A percentile compares a stretch with the other conserved stretches of the same genome.
Evolutionary conservation across 2,888 invertebrate species (phyloP).

Genomic region (Eilema griseolum): DNA sequence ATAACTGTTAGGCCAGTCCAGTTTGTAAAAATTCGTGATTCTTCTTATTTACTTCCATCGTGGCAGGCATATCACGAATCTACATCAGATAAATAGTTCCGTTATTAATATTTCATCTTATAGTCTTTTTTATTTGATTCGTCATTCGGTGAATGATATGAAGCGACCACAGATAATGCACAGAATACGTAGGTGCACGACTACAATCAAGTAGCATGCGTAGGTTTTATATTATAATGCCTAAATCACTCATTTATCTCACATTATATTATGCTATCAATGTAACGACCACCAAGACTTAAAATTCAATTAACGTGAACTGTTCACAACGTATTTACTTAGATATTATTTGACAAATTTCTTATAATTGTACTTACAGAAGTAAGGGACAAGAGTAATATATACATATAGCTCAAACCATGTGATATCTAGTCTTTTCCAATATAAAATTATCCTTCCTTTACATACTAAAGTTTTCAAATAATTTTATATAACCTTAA

Average conservation of each 20-base stretch:
- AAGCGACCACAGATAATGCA: constrained; percentile 47
- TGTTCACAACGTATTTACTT: constrained; percentile 57
- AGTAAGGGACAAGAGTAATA: constrained; percentile 70
- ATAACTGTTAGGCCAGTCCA: constrained; percentile 21
- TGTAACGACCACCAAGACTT: constrained; percentile 57
- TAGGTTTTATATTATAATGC: constrained; percentile 58
- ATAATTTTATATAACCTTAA: constrained; percentile 48
- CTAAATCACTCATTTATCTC: constrained; percentile 54
- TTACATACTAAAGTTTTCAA: constrained; percentile 53
- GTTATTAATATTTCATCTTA: constrained; percentile 41
- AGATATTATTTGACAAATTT: constrained; percentile 62
- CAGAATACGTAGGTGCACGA: constrained; percentile 57
- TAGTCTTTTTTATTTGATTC: constrained; percentile 50
- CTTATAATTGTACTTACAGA: constrained; percentile 64
- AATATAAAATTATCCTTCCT: constrained; percentile 70
- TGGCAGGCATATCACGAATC: constrained; percentile 51
- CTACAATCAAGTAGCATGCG: constrained; percentile 52
- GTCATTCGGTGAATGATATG: constrained; percentile 45
- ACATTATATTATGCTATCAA: constrained; percentile 51
- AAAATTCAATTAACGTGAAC: constrained; percentile 59
- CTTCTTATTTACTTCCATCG: constrained; percentile 36
- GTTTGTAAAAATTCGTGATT: constrained; percentile 19
- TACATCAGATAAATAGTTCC: constrained; percentile 40
- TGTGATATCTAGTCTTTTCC: constrained; percentile 86
- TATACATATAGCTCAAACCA: constrained; percentile 81